Percentiles rank a stretch among this genome's conserved stretches.
phyloP scores from a whole-genome alignment of 37 sponge, comb jelly and placozoan genomes.

The Mnemiopsis leidyi region DNA sequence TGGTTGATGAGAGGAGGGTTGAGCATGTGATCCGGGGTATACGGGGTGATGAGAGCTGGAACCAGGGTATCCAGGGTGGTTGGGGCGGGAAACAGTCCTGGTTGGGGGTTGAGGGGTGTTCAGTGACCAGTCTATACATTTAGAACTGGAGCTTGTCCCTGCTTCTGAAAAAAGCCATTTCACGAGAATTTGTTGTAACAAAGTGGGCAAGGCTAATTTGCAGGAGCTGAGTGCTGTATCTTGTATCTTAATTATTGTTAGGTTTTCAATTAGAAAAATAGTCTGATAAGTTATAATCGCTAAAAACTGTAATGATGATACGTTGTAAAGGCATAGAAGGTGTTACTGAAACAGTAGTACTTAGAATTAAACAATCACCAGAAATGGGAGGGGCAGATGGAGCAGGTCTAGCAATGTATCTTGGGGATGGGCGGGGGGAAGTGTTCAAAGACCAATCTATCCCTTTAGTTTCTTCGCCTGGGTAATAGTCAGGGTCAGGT shows the following conservation, averaged over 20 bases:
- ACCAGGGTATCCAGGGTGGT: background rate
- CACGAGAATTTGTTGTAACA: no score
- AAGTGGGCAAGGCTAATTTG: no score
- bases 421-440: background rate
- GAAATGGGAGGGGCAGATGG: background rate
- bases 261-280: no score
- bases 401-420: background rate
- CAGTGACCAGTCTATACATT: slow-evolving; percentile 39
- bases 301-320: no score
- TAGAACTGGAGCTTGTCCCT: background rate
- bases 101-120: background rate
- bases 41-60: background rate
- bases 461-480: slow-evolving; percentile 18
- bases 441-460: slow-evolving; percentile 29
- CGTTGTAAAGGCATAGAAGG: no score
- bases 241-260: no score
- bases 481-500: no score
- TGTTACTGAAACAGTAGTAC: no score
- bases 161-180: background rate
- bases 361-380: no score
- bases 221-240: no score
- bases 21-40: background rate
- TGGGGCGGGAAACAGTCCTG: background rate
- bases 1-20: no score
- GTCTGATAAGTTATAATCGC: no score